phyloP scores from a whole-genome alignment of 2,888 invertebrate species.

The Philaethria dido region DNA sequence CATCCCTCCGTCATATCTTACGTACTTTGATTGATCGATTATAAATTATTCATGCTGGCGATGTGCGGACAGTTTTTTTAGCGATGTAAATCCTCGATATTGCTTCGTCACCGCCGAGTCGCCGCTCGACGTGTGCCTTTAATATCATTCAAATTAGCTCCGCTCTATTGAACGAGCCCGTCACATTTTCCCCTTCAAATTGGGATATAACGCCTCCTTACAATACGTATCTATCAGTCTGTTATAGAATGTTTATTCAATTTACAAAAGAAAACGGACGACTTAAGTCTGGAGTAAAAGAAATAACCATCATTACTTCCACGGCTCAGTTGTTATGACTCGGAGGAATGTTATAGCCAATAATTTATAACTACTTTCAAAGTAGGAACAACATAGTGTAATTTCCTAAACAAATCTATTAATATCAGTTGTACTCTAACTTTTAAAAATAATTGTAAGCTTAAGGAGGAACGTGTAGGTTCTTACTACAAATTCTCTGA shows the following conservation, averaged over 20 bases:
- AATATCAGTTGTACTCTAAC: too few relatives aligned
- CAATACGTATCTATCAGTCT: constrained; percentile 29
- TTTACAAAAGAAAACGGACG: neutral
- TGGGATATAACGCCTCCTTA: constrained; percentile 25
- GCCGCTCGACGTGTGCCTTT: constrained; percentile 37
- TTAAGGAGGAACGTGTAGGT: neutral
- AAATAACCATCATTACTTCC: constrained; percentile 1
- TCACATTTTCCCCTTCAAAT: constrained; percentile 29
- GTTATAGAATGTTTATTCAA: constrained; percentile 12
- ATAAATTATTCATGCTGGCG: constrained; percentile 48
- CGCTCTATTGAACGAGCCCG: constrained; percentile 33
- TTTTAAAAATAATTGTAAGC: too few relatives aligned
- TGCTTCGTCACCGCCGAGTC: constrained; percentile 38
- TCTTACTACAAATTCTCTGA: neutral
- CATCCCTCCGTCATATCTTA: constrained; percentile 30
- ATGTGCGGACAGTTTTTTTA: constrained; percentile 40
- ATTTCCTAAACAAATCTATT: neutral
- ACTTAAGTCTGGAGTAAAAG: constrained; percentile 1
- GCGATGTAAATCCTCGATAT: constrained; percentile 39
- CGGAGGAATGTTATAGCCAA: constrained; percentile 5
- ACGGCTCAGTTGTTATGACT: constrained; percentile 10
- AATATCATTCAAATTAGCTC: constrained; percentile 43
- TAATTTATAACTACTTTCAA: neutral
- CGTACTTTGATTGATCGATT: constrained; percentile 46
- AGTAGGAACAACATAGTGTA: neutral